Conservation (phyloP, 2,888 invertebrate genomes). For the Mechanitis messenoides region DNA sequence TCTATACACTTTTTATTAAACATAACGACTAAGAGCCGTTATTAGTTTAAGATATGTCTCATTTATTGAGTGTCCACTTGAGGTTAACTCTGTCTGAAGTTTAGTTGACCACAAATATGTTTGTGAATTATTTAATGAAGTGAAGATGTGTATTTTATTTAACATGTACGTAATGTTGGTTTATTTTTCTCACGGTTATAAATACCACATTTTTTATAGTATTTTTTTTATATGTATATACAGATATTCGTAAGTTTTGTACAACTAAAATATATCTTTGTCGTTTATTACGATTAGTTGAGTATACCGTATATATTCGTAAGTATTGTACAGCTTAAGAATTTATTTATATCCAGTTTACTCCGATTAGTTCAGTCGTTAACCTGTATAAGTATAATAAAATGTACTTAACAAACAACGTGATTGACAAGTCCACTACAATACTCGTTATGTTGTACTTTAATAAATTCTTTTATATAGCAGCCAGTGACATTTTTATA, state of each 20-base stretch:
- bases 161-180: too few species aligned
- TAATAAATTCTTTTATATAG: neutral
- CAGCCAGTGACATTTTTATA: conserved; percentile 22
- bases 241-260: too few species aligned
- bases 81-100: neutral
- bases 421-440: neutral
- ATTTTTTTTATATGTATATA: too few species aligned
- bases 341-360: neutral
- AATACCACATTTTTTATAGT: too few species aligned
- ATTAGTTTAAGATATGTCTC: neutral
- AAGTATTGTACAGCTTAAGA: too few species aligned
- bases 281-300: neutral
- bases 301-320: too few species aligned
- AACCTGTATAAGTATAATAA: neutral
- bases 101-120: neutral
- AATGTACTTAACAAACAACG: neutral
- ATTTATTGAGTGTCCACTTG: too few species aligned
- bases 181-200: too few species aligned
- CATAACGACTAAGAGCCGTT: neutral
- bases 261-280: too few species aligned
- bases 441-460: neutral
- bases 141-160: neutral
- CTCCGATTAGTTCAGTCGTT: neutral
- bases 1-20: neutral
- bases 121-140: neutral